phyloP scores from a whole-genome alignment of 2,113 vertebrate genomes.

The Rhineura floridana region DNA sequence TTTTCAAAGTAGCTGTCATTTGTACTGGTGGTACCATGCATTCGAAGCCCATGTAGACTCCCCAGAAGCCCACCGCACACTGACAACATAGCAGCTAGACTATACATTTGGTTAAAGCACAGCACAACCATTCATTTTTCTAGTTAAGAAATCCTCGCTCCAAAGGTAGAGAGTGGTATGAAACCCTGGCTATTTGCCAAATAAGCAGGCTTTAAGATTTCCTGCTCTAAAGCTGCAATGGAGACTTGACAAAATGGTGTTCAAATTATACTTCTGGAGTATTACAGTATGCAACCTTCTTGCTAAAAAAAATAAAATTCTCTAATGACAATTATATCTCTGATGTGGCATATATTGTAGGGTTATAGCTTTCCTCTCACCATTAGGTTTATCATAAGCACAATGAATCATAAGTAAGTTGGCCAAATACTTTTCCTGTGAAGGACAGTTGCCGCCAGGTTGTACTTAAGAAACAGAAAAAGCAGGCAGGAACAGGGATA shows the following conservation, averaged over 20 bases:
- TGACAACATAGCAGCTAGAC: neutral
- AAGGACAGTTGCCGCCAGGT: neutral
- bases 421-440: rapidly evolving
- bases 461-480: neutral
- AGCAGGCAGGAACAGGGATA: neutral
- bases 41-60: neutral
- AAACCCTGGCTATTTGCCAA: neutral
- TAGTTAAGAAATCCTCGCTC: neutral
- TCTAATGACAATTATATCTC: neutral
- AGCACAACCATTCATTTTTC: neutral
- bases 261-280: neutral
- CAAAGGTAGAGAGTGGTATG: neutral
- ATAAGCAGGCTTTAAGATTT: neutral
- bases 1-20: neutral
- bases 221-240: neutral
- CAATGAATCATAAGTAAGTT: neutral
- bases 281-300: neutral
- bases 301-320: neutral
- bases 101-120: neutral
- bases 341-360: neutral
- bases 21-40: neutral
- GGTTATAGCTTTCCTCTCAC: neutral
- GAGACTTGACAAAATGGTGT: neutral
- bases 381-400: neutral
- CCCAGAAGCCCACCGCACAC: neutral